Evolutionary conservation across 2,113 vertebrate species (phyloP), one percentile per base, ranked within the genome.

Genomic region (Dolichallabes microphthalmus): DNA sequence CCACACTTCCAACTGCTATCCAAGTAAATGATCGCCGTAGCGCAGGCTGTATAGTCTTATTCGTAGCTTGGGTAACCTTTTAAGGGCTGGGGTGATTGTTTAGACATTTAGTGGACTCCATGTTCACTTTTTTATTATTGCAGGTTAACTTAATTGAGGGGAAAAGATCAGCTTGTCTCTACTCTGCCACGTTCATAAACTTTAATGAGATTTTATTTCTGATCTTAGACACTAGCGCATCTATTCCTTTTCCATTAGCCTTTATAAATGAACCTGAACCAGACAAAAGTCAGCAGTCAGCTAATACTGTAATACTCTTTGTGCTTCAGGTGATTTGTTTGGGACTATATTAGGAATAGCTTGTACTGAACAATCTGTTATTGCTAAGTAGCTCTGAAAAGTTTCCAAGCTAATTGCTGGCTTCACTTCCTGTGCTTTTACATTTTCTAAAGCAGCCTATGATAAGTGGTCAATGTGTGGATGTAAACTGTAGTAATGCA

Each of bases 401-500:
- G 25, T 9, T 19, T 73, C 64, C 53, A 52, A 57, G 25, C 32
- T 85, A 45, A 71, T 45, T 52, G 30, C 50, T 13, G 25, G 30
- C 22, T 80, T 71, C 32, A 60, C 22, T 80, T 60, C 25, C 63
- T 71, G 76, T 60, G 32, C 25, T 12, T 39, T 84, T 3, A 63
- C 32, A 50, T 75, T 39, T 39, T 82, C 3, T n/a, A 73, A 74
- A 64, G 11, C 45, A 66, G 39, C 32, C 3, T 19, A 57, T 11
- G 12, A 35, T 60, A 57, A 61, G 61, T 32, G 66, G 77, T 71
- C 57, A 50, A 57, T 85, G 85, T 76, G 32, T 80, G 75, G 55
- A 68, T 55, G 30, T 58, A 76, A 78, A 57, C 52, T 45, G 55
- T 64, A 71, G 69, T 85, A 76, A 77, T 69, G 78, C 60, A 45